Evolutionary conservation across 2,797 vertebrate species (phyloP).

Genomic region (Poecilia picta): DNA sequence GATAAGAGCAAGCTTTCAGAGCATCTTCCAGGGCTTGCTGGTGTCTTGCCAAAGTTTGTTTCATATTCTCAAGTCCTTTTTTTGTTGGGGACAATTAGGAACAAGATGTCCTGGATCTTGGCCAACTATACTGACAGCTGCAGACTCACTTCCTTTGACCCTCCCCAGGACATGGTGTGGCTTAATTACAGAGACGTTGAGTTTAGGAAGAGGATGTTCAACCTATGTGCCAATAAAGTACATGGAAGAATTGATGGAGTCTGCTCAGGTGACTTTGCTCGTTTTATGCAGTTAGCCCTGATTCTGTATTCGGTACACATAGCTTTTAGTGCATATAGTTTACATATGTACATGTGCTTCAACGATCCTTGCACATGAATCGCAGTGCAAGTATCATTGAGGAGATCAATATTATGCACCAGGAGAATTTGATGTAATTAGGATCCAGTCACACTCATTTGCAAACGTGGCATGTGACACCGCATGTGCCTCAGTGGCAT

Average conservation of each 20-base stretch:
- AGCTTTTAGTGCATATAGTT: not conserved
- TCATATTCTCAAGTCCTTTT: conserved; percentile 51
- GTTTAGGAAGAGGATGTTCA: conserved; percentile 28
- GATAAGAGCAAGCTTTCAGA: conserved; percentile 45
- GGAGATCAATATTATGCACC: conserved; percentile 28
- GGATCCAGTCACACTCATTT: conserved; percentile 37
- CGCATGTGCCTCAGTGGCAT: not conserved
- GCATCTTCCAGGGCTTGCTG: conserved; percentile 41
- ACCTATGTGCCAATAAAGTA: conserved; percentile 50
- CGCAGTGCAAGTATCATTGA: not conserved
- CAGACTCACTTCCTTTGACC: conserved; percentile 58
- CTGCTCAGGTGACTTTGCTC: conserved; percentile 1
- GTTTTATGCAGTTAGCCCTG: conserved; percentile 12
- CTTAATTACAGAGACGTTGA: conserved; percentile 38
- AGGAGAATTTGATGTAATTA: not conserved
- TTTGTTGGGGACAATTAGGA: conserved; percentile 61
- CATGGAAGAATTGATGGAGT: conserved; percentile 12
- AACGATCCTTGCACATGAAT: not conserved
- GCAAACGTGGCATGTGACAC: not conserved
- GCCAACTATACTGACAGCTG: conserved; percentile 54
- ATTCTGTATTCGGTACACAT: conserved; percentile 15
- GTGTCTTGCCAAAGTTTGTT: conserved; percentile 45
- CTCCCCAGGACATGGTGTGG: conserved; percentile 43
- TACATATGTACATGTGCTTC: not conserved
- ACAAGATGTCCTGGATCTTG: conserved; percentile 66